Conservation (phyloP, 1,140 invertebrate species). For the Drosophila rufa region DNA sequence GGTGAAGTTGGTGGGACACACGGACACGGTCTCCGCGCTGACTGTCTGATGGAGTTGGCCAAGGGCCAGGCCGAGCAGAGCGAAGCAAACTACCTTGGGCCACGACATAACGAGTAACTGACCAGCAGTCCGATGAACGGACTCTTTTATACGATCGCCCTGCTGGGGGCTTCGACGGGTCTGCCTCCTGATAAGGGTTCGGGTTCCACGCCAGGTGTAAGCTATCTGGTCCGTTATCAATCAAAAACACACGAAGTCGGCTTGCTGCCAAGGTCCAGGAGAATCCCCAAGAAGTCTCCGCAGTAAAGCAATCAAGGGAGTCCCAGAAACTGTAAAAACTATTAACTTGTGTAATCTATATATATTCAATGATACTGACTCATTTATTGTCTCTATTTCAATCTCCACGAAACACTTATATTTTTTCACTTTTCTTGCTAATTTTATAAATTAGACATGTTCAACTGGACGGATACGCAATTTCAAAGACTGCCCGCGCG, state of each 20-base stretch:
- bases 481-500: neutral
- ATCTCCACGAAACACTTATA: neutral
- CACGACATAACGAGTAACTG: slow-evolving; percentile 47
- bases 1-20: slow-evolving; percentile 44
- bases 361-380: neutral
- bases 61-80: slow-evolving; percentile 40
- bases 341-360: neutral
- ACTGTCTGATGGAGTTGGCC: slow-evolving; percentile 18
- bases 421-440: neutral
- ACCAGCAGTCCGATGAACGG: neutral
- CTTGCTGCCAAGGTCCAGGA: neutral
- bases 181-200: slow-evolving; percentile 19
- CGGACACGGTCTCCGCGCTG: slow-evolving; percentile 13
- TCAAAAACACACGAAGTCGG: neutral
- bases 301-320: neutral
- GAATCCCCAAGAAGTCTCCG: slow-evolving; percentile 5
- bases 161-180: neutral
- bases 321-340: slow-evolving; percentile 1
- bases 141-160: slow-evolving; percentile 17
- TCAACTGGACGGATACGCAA: slow-evolving; percentile 14
- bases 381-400: neutral
- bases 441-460: neutral
- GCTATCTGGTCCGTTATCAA: slow-evolving; percentile 15
- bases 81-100: slow-evolving; percentile 48
- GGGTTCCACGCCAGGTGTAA: neutral